Base-by-base conservation (phyloP, 2,797 vertebrate species). In the Eidolon dupreanum region DNA sequence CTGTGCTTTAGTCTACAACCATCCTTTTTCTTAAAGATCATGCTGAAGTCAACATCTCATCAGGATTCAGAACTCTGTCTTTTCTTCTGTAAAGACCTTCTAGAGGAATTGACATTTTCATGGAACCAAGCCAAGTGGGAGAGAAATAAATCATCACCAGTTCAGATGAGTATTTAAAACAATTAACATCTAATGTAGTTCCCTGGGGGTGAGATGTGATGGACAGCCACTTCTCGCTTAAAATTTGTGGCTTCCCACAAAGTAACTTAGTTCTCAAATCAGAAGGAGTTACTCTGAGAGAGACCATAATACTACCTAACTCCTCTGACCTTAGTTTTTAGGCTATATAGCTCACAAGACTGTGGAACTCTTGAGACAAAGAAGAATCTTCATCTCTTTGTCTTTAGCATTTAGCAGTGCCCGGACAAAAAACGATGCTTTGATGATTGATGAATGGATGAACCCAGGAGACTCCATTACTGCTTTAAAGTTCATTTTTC, bases 91-190 rank as follows among this genome's bases (percentile, higher is more conserved):
- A 31, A 26, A 57, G 57, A 79, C 31, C 8, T 38, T 63, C 22
- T 38, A 41, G 41, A 16, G 9, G 6, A 83, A 15, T 68, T 81
- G 73, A 73, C 16, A 53, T 73, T 74, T 93, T 73, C 33, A 28
- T 13, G 5, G 13, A 38, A 65, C 8, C n/a, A 57, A 95, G 20
- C 2, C 59, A 31, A 31, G 33, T 36, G 31, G 20, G 19, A 90
- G 38, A 59, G 31, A 68, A 73, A 49, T 88, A 68, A 73, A 49
- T 88, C 8, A 11, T 59, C 17, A 74, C 33, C 68, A 9, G 19
- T 88, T 94, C 88, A 63, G 61, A 24, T 71, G 75, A 88, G 51
- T 75, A 59, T 85, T 92, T 92, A 78, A 70, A 63, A 81, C 43
- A 38, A 66, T 66, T 36, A 74, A 53, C 6, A 20, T 71, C 8